Conservation (phyloP, 2,888 invertebrate species). For the Hyppa rectilinea region DNA sequence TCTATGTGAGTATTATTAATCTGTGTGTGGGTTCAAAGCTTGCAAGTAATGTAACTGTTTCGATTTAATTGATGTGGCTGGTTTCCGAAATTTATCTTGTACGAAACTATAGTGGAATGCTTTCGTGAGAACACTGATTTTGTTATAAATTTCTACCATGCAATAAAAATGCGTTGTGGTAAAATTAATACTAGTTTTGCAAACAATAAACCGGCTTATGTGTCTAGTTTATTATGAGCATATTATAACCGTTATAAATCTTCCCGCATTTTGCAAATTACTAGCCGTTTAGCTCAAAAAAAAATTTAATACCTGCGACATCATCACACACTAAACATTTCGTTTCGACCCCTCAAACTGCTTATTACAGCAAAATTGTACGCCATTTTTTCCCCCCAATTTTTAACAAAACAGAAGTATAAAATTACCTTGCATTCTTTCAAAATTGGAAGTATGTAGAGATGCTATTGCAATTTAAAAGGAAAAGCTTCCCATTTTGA, state of each 20-base stretch:
- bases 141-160: neutral
- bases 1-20: constrained; percentile 8
- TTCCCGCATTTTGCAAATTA: neutral
- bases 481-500: constrained; percentile 50
- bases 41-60: neutral
- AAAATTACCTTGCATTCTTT: constrained; percentile 42
- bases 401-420: constrained; percentile 6
- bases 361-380: constrained; percentile 2
- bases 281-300: neutral
- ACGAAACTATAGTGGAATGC: too few relatives aligned
- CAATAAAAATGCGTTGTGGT: neutral
- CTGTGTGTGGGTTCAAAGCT: neutral
- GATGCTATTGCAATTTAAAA: constrained; percentile 44
- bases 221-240: neutral
- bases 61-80: neutral
- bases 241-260: neutral
- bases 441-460: constrained; percentile 48
- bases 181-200: neutral
- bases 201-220: neutral
- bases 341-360: constrained; percentile 6
- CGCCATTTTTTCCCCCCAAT: constrained; percentile 15
- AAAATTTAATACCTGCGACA: neutral
- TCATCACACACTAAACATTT: constrained; percentile 13
- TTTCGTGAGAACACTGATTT: neutral
- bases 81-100: neutral